Evolutionary conservation across 1,140 invertebrate species (phyloP).

Genomic region (Drosophila quadrilineata): DNA sequence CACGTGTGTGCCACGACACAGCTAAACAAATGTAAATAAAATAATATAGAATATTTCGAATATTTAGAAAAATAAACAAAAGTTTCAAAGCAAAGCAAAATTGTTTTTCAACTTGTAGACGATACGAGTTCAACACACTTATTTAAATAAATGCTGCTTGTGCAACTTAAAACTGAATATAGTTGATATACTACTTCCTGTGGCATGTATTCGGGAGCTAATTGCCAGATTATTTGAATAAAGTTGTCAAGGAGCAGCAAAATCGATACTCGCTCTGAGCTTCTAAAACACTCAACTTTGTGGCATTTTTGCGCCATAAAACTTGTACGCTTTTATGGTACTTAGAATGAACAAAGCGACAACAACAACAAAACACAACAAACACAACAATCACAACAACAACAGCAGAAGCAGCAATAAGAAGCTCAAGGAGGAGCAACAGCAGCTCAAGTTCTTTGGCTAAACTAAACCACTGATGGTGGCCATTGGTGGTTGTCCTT

Average conservation of each 20-base stretch:
- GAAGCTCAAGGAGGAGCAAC: no score
- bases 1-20: neutral
- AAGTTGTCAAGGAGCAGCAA: constrained; percentile 10
- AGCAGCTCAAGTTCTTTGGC: no score
- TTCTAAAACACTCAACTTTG: constrained; percentile 32
- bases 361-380: constrained; percentile 25
- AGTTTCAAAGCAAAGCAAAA: no score
- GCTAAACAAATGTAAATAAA: neutral
- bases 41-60: neutral
- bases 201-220: neutral
- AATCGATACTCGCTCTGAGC: constrained; percentile 57
- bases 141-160: no score
- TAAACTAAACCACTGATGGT: neutral
- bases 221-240: constrained; percentile 9
- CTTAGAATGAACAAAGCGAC: constrained; percentile 64
- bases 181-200: neutral
- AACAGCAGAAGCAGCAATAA: no score
- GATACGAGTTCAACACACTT: no score
- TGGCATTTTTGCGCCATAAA: constrained; percentile 55
- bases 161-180: no score
- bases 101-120: no score
- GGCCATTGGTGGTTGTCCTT: constrained; percentile 33
- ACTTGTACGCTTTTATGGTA: constrained; percentile 67
- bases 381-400: neutral
- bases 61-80: neutral